Conservation (phyloP, 2,797 vertebrate species). For the Odontamblyopus lacepedii region DNA sequence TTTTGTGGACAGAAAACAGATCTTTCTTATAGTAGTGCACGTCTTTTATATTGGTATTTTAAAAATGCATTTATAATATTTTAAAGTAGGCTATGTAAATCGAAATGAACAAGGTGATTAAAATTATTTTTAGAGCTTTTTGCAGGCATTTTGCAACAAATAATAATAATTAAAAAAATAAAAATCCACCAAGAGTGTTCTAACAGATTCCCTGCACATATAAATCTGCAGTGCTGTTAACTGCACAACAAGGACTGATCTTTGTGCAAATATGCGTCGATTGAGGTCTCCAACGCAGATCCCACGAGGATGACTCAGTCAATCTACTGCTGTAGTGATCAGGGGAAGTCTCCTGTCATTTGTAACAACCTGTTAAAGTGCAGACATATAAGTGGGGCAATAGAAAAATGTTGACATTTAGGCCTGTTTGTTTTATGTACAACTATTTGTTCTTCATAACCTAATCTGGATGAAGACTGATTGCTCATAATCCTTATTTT, state of each 20-base stretch:
- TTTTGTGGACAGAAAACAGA: no score
- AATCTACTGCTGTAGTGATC: slow-evolving; percentile 17
- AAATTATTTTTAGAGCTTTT: no score
- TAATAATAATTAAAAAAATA: no score
- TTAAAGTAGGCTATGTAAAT: no score
- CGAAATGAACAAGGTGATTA: neutral
- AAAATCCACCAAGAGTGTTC: neutral
- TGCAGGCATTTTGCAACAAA: no score
- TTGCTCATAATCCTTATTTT: no score
- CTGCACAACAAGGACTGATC: neutral
- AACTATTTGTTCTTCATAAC: no score
- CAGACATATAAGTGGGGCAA: neutral
- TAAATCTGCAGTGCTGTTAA: neutral
- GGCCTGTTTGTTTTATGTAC: no score
- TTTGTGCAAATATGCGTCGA: slow-evolving; percentile 19
- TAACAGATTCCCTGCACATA: neutral
- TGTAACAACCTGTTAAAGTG: neutral
- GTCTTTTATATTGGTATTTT: no score
- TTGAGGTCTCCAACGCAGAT: slow-evolving; percentile 29
- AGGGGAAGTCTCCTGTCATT: slow-evolving; percentile 1
- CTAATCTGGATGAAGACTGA: no score
- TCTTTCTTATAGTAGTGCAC: neutral
- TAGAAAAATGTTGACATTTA: no score
- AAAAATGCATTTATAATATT: no score
- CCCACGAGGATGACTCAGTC: slow-evolving; percentile 47